Conservation (phyloP, 2,113 vertebrate species). For the Athene cunicularia region DNA sequence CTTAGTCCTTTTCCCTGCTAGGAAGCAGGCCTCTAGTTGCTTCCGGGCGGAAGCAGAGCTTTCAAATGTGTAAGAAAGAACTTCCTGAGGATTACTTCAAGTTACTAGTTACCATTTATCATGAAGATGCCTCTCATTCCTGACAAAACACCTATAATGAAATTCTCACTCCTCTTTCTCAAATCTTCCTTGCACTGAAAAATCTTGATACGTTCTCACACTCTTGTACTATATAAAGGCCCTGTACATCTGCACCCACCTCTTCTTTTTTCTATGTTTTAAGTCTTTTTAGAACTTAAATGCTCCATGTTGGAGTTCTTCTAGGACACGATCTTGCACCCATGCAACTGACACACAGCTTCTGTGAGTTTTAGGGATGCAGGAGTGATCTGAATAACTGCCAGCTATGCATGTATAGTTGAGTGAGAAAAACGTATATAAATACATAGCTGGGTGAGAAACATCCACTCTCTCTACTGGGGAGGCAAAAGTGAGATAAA, state of each 20-base stretch:
- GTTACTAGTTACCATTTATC: slow-evolving; percentile 32
- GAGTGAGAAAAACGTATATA: background rate
- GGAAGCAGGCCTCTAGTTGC: background rate
- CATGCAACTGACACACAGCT: background rate
- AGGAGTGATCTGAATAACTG: background rate
- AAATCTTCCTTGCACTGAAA: slow-evolving; percentile 58
- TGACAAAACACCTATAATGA: slow-evolving; percentile 72
- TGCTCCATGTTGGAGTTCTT: slow-evolving; percentile 26
- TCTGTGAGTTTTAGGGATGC: background rate
- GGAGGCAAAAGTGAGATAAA: background rate
- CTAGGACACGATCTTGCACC: slow-evolving; percentile 17
- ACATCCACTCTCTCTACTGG: background rate
- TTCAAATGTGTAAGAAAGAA: background rate
- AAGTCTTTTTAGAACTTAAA: slow-evolving; percentile 53
- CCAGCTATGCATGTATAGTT: background rate
- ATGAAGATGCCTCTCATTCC: slow-evolving; percentile 16
- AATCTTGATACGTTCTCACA: slow-evolving; percentile 68
- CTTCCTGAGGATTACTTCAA: slow-evolving; percentile 34
- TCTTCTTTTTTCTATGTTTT: slow-evolving; percentile 51
- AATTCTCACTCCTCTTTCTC: slow-evolving; percentile 67
- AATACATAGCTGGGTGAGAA: background rate
- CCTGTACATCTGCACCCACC: slow-evolving; percentile 51
- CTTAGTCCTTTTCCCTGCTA: background rate
- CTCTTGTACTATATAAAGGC: slow-evolving; percentile 71
- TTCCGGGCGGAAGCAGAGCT: background rate